Evolutionary conservation across 2,888 invertebrate species (phyloP).

Genomic region (Metellina segmentata): DNA sequence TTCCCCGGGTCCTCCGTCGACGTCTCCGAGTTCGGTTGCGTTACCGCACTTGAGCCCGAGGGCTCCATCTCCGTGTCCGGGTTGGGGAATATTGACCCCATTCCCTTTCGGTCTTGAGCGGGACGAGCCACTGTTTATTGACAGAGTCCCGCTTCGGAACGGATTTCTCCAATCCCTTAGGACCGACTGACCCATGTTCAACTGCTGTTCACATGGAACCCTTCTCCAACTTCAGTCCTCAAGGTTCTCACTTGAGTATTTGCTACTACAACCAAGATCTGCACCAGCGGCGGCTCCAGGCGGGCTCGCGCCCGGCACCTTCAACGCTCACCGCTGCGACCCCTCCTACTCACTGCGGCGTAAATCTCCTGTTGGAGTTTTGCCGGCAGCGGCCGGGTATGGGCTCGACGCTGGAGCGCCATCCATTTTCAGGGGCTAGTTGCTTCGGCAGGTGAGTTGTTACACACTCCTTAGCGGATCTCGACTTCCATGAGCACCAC

Average conservation of each 20-base stretch:
- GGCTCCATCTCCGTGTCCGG: slow-evolving; percentile 78
- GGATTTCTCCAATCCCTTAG: slow-evolving; percentile 80
- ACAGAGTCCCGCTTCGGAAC: slow-evolving; percentile 75
- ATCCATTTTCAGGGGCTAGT: no score
- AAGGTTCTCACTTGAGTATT: slow-evolving; percentile 86
- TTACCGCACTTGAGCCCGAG: slow-evolving; percentile 79
- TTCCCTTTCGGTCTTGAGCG: slow-evolving; percentile 79
- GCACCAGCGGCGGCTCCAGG: slow-evolving; percentile 82
- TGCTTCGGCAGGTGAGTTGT: no score
- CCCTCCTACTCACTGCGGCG: no score
- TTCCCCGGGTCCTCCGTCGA: slow-evolving; percentile 80
- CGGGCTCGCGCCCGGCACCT: slow-evolving; percentile 84
- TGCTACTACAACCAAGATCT: slow-evolving; percentile 88
- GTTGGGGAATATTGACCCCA: slow-evolving; percentile 80
- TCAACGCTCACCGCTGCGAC: slow-evolving; percentile 84
- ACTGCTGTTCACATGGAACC: slow-evolving; percentile 85
- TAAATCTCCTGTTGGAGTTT: no score
- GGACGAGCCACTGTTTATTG: no score
- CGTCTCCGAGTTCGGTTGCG: slow-evolving; percentile 81
- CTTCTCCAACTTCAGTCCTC: slow-evolving; percentile 82
- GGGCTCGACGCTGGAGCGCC: no score
- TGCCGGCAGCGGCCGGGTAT: no score
- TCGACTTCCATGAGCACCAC: no score
- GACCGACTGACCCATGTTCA: slow-evolving; percentile 81
- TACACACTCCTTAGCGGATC: no score